Evolutionary conservation across 2,888 invertebrate genomes (phyloP).

Genomic region (Aphodius sticticus): DNA sequence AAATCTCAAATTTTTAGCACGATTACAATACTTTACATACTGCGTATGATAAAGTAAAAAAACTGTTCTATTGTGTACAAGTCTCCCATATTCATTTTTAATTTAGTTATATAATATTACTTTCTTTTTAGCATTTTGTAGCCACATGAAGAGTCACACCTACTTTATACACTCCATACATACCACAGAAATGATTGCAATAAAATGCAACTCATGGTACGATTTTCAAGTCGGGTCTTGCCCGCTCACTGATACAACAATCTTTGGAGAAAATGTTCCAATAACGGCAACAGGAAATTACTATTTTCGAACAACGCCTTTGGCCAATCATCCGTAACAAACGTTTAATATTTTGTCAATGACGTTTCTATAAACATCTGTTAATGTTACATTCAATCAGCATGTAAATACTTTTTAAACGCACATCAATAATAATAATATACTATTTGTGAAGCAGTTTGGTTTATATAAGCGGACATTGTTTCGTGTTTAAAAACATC

Average conservation of each 20-base stretch:
- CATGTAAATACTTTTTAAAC: neutral
- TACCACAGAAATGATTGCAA: conserved; percentile 33
- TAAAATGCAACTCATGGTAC: conserved; percentile 39
- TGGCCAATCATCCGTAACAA: neutral
- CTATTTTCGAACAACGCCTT: conserved; percentile 38
- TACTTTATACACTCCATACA: conserved; percentile 43
- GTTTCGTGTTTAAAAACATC: too few relatives aligned
- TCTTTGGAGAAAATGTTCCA: conserved; percentile 45
- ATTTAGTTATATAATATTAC: too few relatives aligned
- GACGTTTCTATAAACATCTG: neutral
- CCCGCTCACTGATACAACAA: conserved; percentile 30
- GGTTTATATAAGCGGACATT: neutral
- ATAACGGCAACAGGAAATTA: conserved; percentile 42
- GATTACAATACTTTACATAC: too few relatives aligned
- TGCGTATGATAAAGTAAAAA: too few relatives aligned
- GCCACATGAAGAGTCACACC: conserved; percentile 39
- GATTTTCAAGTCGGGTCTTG: conserved; percentile 36
- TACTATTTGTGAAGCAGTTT: neutral
- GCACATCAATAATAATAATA: neutral
- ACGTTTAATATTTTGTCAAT: neutral
- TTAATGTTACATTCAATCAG: neutral
- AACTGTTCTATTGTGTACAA: too few relatives aligned
- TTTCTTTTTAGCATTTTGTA: conserved; percentile 41
- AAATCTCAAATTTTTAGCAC: too few relatives aligned
- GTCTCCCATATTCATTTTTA: too few relatives aligned